Conservation (phyloP, 2,888 invertebrate species). For the Cheiracanthium punctorium region DNA sequence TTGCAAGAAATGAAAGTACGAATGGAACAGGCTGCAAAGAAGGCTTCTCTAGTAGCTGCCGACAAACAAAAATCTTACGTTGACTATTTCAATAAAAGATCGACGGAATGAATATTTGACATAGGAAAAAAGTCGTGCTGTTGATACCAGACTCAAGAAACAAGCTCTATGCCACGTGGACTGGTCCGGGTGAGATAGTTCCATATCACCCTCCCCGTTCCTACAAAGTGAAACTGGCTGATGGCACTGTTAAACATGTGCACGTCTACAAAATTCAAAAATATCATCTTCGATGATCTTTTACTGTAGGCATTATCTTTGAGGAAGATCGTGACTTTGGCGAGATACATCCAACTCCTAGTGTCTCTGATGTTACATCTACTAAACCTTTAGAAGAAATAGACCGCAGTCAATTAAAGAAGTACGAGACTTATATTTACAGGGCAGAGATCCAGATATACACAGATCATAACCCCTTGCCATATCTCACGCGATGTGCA, state of each 20-base stretch:
- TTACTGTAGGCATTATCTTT: background rate
- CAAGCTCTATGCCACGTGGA: background rate
- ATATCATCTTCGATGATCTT: background rate
- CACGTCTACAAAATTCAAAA: background rate
- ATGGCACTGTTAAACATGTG: too few species aligned
- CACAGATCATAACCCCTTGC: constrained; percentile 21
- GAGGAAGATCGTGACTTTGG: background rate
- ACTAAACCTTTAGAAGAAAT: background rate
- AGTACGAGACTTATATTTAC: constrained; percentile 12
- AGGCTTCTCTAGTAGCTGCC: background rate
- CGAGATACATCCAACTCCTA: background rate
- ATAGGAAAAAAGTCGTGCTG: background rate
- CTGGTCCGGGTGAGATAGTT: background rate
- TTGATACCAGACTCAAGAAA: background rate
- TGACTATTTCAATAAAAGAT: background rate
- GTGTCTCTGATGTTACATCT: background rate
- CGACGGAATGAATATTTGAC: background rate
- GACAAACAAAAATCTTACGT: background rate
- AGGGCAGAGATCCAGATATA: background rate
- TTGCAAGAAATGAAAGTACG: background rate
- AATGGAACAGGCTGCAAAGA: background rate
- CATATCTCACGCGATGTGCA: constrained; percentile 5
- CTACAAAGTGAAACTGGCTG: background rate
- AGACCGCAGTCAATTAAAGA: background rate
- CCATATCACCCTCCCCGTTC: background rate